Base-by-base conservation (phyloP, 1,140 invertebrate species). In the Sycophila sp. region DNA sequence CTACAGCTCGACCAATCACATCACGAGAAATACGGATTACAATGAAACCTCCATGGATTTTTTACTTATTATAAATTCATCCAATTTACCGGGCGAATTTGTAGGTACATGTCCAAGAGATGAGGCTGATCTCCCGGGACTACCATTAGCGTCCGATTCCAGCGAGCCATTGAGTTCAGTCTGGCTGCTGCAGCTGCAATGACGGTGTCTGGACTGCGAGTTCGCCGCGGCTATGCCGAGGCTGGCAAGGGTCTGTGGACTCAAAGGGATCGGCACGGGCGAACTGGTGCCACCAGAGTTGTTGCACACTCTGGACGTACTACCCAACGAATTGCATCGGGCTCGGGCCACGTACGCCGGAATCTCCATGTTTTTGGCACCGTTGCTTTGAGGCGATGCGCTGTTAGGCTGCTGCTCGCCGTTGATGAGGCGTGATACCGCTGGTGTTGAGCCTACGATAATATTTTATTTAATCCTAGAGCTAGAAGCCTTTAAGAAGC, bases 121-220 rank as follows among this genome's bases (percentile, higher is more conserved):
- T 0, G 79, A 76, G 6, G 79, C 79, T 11, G 83, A 84, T 7
- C 82, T 77, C 28, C 75, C 83, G 38, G 80, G 84, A 47, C 81
- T 83, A 2, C 72, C 74, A 1, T 67, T 53, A 5, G 75, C 69
- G 4, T 85, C 83, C 7, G 73, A 67, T 0, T 85, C 84, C 10
- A 84, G 19, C 0, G 83, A 85, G 42, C 71, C 76, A 4, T 89
- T 88, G 17, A 92, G 79, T 38, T 93, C 92, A 2, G 90, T 91
- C 78, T 92, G 91, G 77, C 91, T 93, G 58, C 91, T 89, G 76
- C 91, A 92, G 66, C 91, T 91, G 75, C 91, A 91, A 67, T 91
- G 90, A 32, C 87, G 77, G 32, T 83, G 76, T 58, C 71, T 80
- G n/a, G 79, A 74, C 58, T 82, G 78, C 1, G 69, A 36, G 26